Percentiles rank a stretch among this genome's conserved stretches.
Evolutionary conservation across 2,888 invertebrate genomes (phyloP).

Genomic region (Hirudinaria manillensis): DNA sequence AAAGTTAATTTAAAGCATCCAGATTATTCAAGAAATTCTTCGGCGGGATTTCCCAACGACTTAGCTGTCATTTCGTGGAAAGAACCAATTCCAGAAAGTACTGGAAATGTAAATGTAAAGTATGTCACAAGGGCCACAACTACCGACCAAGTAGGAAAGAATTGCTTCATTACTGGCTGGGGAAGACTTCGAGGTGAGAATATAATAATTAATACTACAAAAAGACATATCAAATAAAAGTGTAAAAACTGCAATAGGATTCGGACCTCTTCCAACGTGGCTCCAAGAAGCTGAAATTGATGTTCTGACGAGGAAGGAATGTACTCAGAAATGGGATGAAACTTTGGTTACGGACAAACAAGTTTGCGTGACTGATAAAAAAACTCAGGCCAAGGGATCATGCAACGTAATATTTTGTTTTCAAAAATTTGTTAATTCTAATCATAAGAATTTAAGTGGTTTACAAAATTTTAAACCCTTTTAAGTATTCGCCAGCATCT

Average conservation of each 20-base stretch:
- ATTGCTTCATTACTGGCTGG: constrained; percentile 33
- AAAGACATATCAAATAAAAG: too few relatives aligned
- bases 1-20: constrained; percentile 27
- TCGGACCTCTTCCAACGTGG: constrained; percentile 14
- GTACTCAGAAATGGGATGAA: constrained; percentile 4
- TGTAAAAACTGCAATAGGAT: too few relatives aligned
- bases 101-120: constrained; percentile 18
- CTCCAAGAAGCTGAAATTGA: constrained; percentile 22
- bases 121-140: constrained; percentile 22
- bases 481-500: too few relatives aligned
- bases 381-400: background rate
- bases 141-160: constrained; percentile 20
- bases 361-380: constrained; percentile 23
- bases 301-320: constrained; percentile 22
- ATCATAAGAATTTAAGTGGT: too few relatives aligned
- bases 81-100: constrained; percentile 7
- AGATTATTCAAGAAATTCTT: background rate
- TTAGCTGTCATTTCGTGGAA: constrained; percentile 20
- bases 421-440: too few relatives aligned
- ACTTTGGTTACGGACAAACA: constrained; percentile 2
- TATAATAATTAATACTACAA: too few relatives aligned
- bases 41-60: constrained; percentile 30
- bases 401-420: constrained; percentile 28
- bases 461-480: too few relatives aligned
- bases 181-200: constrained; percentile 27